Evolutionary conservation across 2,888 invertebrate genomes (phyloP), one percentile per base, ranked within the genome.

Genomic region (Cistogaster globosa): DNA sequence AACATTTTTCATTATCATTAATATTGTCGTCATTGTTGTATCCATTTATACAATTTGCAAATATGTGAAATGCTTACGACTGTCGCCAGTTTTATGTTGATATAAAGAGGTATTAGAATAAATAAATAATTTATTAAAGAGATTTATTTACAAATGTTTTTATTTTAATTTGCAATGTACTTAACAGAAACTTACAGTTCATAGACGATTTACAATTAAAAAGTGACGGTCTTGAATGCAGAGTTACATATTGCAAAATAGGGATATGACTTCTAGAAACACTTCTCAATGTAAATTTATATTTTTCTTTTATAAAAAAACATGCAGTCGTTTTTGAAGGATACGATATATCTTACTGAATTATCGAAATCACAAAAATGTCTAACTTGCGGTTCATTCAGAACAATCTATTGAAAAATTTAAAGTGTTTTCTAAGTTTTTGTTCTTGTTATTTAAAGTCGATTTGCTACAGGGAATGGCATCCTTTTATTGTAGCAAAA

Each of bases 241-340:
- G 8, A n/a, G 67, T 36, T 60, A 51, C 8, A 18, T 71, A 48
- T 72, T 72, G 62, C 22, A 48, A 62, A 67, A 51, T 51, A 42
- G 69, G 78, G 82, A 82, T 79, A 84, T 75, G 82, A 67, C 55
- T 53, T 57, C 55, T 71, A n/a, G 22, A 45, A 57, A 68, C 65
- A 45, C 22, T 77, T 74, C 81, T 81, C 77, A 81, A 81, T 78
- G 81, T 68, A 78, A 82, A 75, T 81, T 74, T 48, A n/a, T 82
- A 55, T 63, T 63, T 81, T 68, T 8, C 16, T 77, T 14, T 38
- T n/a, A n/a, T n/a, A n/a, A 58, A 55, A 62, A 72, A 72, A 48
- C 20, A 53, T 12, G 16, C 36, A 74, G 45, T 57, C 14, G 60
- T 67, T 60, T n/a, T 65, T 51, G 32, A 18, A 72, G n/a, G 16